Base-by-base conservation (phyloP, 2,888 invertebrate genomes). In the Carterocephalus palaemon region DNA sequence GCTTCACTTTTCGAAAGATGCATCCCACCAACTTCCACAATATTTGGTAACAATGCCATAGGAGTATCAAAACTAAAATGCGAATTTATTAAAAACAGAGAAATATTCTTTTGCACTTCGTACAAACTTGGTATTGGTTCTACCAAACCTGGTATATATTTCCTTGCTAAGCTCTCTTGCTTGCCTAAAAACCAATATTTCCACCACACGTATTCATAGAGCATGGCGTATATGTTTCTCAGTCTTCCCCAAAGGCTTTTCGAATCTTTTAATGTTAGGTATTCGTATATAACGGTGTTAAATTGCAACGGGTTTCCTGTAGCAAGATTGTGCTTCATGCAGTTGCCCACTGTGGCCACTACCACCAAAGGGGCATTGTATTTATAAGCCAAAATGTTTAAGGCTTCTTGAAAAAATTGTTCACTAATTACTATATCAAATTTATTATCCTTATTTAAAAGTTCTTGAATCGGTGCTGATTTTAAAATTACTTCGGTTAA, bases 1-100 rank as follows among this genome's bases (percentile, higher is more conserved):
- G 51, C 56, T 23, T 70, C 64, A 49, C 67, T 76, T 24, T 69
- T 63, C 8, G 68, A 70, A 3, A 88, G 62, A 66, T 90, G 90
- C 33, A 84, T 61, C 15, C 90, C 90, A 9, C 90, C 90, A 34
- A 90, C 78, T 57, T 90, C 89, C 1, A 90, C 70, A 47, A 89
- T 73, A 57, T 88, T 89, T 0, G 90, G 90, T 2, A 88, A 71
- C 13, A 84, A 73, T 0, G 90, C 89, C 4, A 72, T 64, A 1
- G 88, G 74, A 3, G 67, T 52, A 33, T 84, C 82, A 46, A 85
- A 77, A 60, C 86, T 88, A 29, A 78, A 83, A 56, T 90, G 89
- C 4, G 78, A 70, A 57, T 89, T 89, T 0, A 85, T 56, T 15
- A 89, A 57, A 15, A 88, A 61, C 47, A 89, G 41, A 0, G 88